Percentiles rank a stretch among this genome's conserved stretches.
Evolutionary conservation across 2,113 vertebrate species (phyloP).

Genomic region (Mesitornis unicolor): DNA sequence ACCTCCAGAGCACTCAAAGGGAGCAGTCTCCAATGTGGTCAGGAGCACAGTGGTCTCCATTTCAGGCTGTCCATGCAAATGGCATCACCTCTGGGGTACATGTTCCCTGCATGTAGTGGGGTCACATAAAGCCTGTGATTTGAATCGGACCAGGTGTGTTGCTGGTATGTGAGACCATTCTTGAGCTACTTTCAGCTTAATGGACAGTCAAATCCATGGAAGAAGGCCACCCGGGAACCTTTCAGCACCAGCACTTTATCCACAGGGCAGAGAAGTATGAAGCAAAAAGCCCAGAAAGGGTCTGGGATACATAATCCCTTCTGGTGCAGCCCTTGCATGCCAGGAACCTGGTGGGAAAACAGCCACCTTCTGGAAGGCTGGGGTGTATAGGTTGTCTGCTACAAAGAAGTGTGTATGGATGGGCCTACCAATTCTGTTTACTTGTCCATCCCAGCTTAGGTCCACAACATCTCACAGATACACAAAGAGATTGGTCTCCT

Average conservation of each 20-base stretch:
- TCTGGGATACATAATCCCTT: neutral
- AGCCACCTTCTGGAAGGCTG: neutral
- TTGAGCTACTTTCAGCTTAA: neutral
- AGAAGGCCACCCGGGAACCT: neutral
- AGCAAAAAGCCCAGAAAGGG: neutral
- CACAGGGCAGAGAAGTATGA: neutral
- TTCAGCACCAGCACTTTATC: neutral
- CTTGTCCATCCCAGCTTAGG: fast-evolving
- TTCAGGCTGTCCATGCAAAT: neutral
- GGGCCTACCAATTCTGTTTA: neutral
- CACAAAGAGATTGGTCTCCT: fast-evolving
- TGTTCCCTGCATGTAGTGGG: neutral
- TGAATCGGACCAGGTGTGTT: neutral
- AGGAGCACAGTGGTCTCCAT: neutral
- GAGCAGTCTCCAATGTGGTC: neutral
- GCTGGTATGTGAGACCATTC: neutral
- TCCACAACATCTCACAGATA: neutral
- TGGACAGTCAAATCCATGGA: neutral
- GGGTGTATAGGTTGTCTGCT: neutral
- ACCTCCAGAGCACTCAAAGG: neutral
- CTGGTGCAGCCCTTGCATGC: fast-evolving
- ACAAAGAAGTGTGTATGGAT: neutral
- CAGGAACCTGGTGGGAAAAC: neutral
- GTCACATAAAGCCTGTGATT: neutral
- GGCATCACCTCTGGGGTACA: fast-evolving